These are phyloP conservation scores for Globodera rostochiensis DNA, from an alignment of 1,140 invertebrate genomes.

Conservation along the genomic window DNA sequence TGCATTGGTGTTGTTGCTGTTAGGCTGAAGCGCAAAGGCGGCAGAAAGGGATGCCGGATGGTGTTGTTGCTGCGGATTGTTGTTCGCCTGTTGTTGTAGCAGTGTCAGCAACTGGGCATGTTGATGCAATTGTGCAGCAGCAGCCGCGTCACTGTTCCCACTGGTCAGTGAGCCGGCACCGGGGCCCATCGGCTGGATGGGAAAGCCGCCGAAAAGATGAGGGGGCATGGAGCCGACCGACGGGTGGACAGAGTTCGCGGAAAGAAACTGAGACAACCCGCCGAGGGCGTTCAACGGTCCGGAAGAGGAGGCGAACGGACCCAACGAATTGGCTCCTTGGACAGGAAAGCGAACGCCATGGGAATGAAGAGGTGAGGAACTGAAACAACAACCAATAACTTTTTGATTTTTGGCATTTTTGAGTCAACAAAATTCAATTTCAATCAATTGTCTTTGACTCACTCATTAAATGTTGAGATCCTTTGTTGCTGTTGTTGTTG, in stretches of 20 bases:
- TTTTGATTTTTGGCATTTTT: not conserved
- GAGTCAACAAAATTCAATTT: not conserved
- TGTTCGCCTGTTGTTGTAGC: constrained; percentile 23
- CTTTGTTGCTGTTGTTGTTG: constrained; percentile 19
- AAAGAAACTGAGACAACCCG: not conserved
- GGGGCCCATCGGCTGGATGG: constrained; percentile 26
- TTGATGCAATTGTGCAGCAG: constrained; percentile 18
- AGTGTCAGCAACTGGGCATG: constrained; percentile 3
- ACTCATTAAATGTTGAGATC: constrained; percentile 16
- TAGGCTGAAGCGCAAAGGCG: not conserved
- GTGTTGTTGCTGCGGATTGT: not conserved
- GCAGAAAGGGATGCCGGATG: not conserved
- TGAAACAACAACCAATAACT: not conserved
- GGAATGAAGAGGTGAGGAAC: too few relatives aligned
- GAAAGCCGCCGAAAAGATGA: constrained; percentile 25
- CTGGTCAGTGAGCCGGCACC: constrained; percentile 21
- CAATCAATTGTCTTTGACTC: not conserved
- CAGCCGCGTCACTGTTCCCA: constrained; percentile 25
- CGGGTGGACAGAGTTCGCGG: not conserved
- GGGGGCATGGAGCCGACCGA: not conserved
- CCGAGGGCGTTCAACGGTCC: not conserved
- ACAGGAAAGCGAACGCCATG: too few relatives aligned
- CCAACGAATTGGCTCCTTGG: too few relatives aligned
- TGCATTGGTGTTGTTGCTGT: constrained; percentile 4
- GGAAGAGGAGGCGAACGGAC: too few relatives aligned